phyloP scores from a whole-genome alignment of 1,140 invertebrate species.

The Hyposmocoma kahamanoa region DNA sequence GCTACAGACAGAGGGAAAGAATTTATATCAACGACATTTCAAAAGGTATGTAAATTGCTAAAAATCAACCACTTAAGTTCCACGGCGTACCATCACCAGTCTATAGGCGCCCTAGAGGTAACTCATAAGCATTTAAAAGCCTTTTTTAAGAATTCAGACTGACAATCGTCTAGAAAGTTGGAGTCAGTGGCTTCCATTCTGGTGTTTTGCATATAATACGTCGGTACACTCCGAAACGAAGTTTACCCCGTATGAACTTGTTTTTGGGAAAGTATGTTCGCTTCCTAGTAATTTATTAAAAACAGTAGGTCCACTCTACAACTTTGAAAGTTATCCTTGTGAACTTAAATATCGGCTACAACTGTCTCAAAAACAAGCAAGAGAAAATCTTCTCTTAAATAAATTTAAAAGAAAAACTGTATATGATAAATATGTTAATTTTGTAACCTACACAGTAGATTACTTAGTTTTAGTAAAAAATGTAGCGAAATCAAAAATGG shows the following conservation, averaged over 20 bases:
- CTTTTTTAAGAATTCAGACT: conserved; percentile 22
- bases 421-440: conserved; percentile 5
- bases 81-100: conserved; percentile 29
- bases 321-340: neutral
- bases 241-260: conserved; percentile 23
- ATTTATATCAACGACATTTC: conserved; percentile 20
- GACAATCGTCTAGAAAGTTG: neutral
- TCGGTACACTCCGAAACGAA: conserved; percentile 7
- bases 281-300: conserved; percentile 9
- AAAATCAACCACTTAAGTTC: conserved; percentile 23
- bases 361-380: conserved; percentile 8
- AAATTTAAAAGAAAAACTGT: conserved; percentile 10
- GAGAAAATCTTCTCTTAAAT: conserved; percentile 12
- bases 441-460: neutral
- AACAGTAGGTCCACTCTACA: conserved; percentile 7
- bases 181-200: neutral
- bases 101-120: conserved; percentile 18
- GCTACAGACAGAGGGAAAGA: conserved; percentile 23
- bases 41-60: conserved; percentile 19
- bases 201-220: neutral
- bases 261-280: conserved; percentile 22
- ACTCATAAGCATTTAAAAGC: conserved; percentile 24
- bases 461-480: conserved; percentile 9
- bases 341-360: conserved; percentile 15
- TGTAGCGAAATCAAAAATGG: conserved; percentile 1